Evolutionary conservation across 2,888 invertebrate species (phyloP), one percentile per base, ranked within the genome.

Genomic region (Polydrusus cervinus): DNA sequence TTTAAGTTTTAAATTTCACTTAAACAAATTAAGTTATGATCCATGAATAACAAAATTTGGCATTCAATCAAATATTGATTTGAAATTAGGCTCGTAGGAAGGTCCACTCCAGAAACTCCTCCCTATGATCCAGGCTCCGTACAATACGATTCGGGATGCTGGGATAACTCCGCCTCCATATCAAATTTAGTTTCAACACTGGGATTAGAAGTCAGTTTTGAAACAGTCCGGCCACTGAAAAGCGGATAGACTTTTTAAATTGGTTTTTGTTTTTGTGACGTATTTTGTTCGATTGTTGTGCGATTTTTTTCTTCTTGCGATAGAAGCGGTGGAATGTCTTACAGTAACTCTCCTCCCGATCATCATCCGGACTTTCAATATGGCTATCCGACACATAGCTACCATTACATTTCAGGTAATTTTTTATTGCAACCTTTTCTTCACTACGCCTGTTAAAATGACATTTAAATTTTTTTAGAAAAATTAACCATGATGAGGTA

Each of bases 361-460:
- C 84, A 84, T 70, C 83, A 85, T 76, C 84, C 84, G 75, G 86
- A 85, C 75, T 85, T 83, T 75, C 86, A 86, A 69, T 85, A 84
- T 76, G 78, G 82, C 14, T 86, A 85, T 79, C 80, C 83, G 67
- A 78, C 81, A 55, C 83, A 84, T 72, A 79, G 79, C 57, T 85
- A 84, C 73, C 84, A 85, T 73, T 85, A 83, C 74, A 80, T 85
- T 67, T 84, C 84, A 82, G 85, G 85, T 85, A 79, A 55, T 34
- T 34, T 8, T 14, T 55, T 9, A 55, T 34, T 25, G n/a, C 6
- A 55, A 13, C 18, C 5, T 25, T 25, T 34, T 30, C 30, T 30
- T 30, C 7, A 30, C 30, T 30, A n/a, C n/a, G n/a, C n/a, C n/a
- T n/a, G n/a, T n/a, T n/a, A n/a, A n/a, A n/a, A n/a, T n/a, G n/a